A percentile compares a stretch with the other conserved stretches of the same genome.
Evolutionary conservation across 2,113 vertebrate species (phyloP).

Genomic region (Podarcis muralis): DNA sequence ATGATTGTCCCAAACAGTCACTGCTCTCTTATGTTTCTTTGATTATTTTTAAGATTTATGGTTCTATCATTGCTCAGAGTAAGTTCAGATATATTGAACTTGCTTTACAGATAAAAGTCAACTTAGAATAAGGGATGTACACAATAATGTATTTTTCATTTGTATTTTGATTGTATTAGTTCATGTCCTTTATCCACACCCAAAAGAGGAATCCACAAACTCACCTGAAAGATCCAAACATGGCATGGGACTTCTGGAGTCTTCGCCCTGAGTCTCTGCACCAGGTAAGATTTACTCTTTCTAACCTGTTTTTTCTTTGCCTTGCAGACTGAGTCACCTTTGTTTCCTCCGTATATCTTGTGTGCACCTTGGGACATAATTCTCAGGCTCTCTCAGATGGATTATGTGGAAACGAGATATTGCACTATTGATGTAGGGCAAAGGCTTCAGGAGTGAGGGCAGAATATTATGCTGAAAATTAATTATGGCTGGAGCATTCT

Average conservation of each 20-base stretch:
- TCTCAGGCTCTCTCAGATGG: background rate
- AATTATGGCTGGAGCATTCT: background rate
- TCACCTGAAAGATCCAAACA: conserved; percentile 94
- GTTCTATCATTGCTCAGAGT: background rate
- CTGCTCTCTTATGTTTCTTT: background rate
- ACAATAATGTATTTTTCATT: background rate
- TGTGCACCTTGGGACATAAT: no score
- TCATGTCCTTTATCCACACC: conserved; percentile 93
- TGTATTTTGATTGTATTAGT: conserved; percentile 73
- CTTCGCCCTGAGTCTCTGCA: conserved; percentile 92
- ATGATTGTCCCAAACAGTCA: no score
- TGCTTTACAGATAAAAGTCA: background rate
- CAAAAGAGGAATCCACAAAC: conserved; percentile 98
- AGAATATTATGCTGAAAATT: background rate
- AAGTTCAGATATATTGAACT: background rate
- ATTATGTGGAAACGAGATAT: background rate
- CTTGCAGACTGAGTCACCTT: background rate
- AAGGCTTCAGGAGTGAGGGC: no score
- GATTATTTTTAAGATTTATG: background rate
- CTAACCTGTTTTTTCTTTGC: background rate
- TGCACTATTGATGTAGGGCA: background rate
- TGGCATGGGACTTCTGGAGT: conserved; percentile 97
- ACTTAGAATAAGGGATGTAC: background rate
- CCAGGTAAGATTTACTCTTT: conserved; percentile 77
- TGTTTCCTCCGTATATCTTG: background rate